Base-by-base conservation (phyloP, 2,888 invertebrate genomes). In the Penaeus monodon region DNA sequence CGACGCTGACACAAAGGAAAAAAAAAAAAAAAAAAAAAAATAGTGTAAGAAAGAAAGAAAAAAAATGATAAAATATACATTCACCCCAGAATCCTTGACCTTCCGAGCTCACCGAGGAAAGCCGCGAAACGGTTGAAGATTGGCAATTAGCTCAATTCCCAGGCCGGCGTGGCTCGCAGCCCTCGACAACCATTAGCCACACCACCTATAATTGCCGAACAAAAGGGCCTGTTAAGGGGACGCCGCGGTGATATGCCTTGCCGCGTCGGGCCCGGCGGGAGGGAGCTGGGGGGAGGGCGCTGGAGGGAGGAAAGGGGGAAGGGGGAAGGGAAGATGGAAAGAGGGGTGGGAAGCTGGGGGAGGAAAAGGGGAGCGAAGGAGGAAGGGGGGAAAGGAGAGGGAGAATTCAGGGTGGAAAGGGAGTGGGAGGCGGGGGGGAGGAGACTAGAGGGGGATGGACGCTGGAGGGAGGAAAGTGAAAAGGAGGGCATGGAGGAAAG, bases 121-220 rank as follows among this genome's bases (percentile, higher is more conserved):
- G 74, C 74, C 65, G 76, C 76, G 83, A 77, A 83, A 83, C 84
- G 68, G 77, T 76, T 77, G 44, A 76, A 83, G 83, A 83, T 76
- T 76, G 83, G 83, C 83, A 83, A 83, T 83, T 83, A 83, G 65
- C 76, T 74, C 83, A 83, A 83, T 66, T 76, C 83, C 83, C 83
- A 29, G 74, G 76, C 76, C 65, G 74, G 84, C 57, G 84, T 57
- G 84, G 66, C 66, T 77, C 49, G 49, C 84, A 73, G 77, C 84
- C 84, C 84, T 77, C 49, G 84, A 77, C 77, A 78, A 27, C 84
- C 84, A 84, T 77, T 77, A 84, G 84, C 84, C 77, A 44, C 84
- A 78, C 77, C 77, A 68, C 65, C 84, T 66, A 84, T 84, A 84
- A 84, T 84, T 84, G 84, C 84, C 77, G 77, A 66, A 84, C 84